Percentiles rank a stretch among this genome's conserved stretches.
Conservation (phyloP, 2,888 invertebrate genomes). For the Brenthis daphne region DNA sequence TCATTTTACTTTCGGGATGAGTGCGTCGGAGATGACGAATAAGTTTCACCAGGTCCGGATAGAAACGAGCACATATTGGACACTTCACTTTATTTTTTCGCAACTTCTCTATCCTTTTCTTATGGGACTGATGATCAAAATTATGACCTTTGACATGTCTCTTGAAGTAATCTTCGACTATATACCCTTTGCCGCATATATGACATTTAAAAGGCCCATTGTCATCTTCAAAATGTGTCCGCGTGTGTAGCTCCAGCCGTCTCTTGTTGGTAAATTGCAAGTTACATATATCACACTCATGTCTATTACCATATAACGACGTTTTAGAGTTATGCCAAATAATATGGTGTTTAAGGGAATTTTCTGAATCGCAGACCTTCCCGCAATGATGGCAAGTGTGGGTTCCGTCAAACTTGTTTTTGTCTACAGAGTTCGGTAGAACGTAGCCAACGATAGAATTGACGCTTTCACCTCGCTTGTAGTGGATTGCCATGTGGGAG, state of each 20-base stretch:
- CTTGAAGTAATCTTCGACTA: conserved; percentile 73
- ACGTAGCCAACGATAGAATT: conserved; percentile 62
- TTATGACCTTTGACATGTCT: conserved; percentile 80
- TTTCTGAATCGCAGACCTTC: conserved; percentile 71
- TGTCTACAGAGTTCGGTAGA: conserved; percentile 49
- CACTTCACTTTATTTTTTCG: conserved; percentile 73
- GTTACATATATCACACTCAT: conserved; percentile 75
- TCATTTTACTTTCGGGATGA: conserved; percentile 79
- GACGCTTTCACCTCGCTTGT: conserved; percentile 70
- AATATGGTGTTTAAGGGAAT: conserved; percentile 70
- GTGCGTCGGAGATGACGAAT: conserved; percentile 71
- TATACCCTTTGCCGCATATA: conserved; percentile 79
- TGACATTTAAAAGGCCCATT: conserved; percentile 77
- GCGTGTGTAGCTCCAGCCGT: conserved; percentile 70
- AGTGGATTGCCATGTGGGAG: conserved; percentile 76
- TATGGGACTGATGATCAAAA: conserved; percentile 69
- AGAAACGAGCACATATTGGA: conserved; percentile 70
- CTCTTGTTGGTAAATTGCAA: conserved; percentile 74
- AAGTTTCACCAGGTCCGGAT: conserved; percentile 69
- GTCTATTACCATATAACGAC: conserved; percentile 65
- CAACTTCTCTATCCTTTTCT: conserved; percentile 67
- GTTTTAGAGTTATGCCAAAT: conserved; percentile 75
- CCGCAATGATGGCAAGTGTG: conserved; percentile 73
- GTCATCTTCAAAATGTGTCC: conserved; percentile 76
- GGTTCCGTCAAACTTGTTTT: conserved; percentile 54